Conservation (phyloP, 2,797 vertebrate genomes). For the Melanotaenia nigrans region DNA sequence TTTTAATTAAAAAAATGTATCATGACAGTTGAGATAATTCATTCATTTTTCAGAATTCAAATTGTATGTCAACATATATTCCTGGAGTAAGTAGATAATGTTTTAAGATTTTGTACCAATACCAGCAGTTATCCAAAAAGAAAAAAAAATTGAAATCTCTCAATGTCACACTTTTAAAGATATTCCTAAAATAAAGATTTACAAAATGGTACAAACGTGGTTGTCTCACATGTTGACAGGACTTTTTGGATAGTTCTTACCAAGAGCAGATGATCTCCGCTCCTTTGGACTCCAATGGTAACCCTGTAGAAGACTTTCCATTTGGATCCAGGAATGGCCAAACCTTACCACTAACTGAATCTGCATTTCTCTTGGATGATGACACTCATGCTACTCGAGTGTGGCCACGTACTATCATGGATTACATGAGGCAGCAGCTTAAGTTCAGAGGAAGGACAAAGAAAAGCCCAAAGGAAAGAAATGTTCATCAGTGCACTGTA, state of each 20-base stretch:
- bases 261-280: conserved; percentile 13
- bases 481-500: conserved; percentile 13
- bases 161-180: not conserved
- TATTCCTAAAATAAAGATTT: not conserved
- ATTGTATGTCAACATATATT: not conserved
- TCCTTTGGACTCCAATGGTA: conserved; percentile 8
- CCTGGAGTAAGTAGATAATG: not conserved
- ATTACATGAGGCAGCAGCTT: conserved; percentile 71
- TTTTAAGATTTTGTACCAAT: not conserved
- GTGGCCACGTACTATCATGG: conserved; percentile 56
- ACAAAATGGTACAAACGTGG: not conserved
- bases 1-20: not conserved
- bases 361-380: conserved; percentile 43
- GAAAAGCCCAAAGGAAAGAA: conserved; percentile 52
- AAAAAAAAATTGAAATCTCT: not conserved
- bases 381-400: conserved; percentile 31
- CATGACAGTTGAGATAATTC: not conserved
- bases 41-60: not conserved
- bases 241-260: conserved; percentile 30
- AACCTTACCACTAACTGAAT: conserved; percentile 33
- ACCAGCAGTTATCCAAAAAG: not conserved
- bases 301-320: conserved; percentile 12
- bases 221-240: conserved; percentile 35
- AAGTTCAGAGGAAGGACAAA: conserved; percentile 73
- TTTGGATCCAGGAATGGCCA: conserved; percentile 33